Evolutionary conservation across 2,888 invertebrate species (phyloP).

Genomic region (Cheilosia vernalis): DNA sequence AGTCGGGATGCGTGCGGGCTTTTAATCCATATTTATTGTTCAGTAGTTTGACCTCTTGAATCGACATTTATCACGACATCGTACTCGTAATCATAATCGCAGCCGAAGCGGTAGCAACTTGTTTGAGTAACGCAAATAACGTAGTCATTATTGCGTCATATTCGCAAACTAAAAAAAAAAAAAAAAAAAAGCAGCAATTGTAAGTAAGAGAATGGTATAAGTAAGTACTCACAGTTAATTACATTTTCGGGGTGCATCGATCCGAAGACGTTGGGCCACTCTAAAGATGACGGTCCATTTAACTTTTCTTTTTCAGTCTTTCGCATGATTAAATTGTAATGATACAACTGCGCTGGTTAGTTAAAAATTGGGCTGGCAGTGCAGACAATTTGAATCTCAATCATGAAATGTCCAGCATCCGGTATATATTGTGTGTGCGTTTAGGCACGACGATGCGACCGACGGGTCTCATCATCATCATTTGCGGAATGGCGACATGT

Average conservation of each 20-base stretch:
- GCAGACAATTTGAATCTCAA: constrained; percentile 50
- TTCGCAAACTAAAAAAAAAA: neutral
- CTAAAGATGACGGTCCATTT: neutral
- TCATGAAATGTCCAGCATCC: constrained; percentile 58
- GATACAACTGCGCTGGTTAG: constrained; percentile 39
- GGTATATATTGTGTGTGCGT: constrained; percentile 19
- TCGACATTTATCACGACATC: neutral
- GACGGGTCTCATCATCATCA: constrained; percentile 29
- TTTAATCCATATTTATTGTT: neutral
- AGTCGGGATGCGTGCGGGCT: neutral
- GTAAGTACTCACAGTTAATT: neutral
- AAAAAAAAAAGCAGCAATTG: too few species aligned
- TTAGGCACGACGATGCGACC: neutral
- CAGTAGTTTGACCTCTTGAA: neutral
- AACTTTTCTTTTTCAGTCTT: constrained; percentile 13
- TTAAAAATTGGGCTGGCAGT: constrained; percentile 46
- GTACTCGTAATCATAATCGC: neutral
- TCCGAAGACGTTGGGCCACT: constrained; percentile 1
- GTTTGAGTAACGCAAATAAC: neutral
- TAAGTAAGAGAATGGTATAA: constrained; percentile 22
- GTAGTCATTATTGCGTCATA: neutral
- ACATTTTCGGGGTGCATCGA: constrained; percentile 8
- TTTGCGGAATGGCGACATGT: constrained; percentile 54
- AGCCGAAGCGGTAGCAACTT: constrained; percentile 1
- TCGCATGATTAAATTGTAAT: constrained; percentile 51